Evolutionary conservation across 2,113 vertebrate species (phyloP).

Genomic region (Clarias magur): DNA sequence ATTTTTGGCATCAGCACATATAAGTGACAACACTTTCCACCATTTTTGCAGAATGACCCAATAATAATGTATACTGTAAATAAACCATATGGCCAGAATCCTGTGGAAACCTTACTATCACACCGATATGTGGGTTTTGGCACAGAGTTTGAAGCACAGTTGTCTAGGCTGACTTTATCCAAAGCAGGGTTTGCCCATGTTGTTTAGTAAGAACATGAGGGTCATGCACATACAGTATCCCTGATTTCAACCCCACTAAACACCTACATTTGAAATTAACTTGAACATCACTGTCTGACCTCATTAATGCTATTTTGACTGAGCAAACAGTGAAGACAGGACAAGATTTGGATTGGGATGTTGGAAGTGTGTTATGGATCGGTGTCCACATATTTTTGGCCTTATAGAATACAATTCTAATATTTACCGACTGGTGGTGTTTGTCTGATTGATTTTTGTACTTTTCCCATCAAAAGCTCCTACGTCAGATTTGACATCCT

Average conservation of each 20-base stretch:
- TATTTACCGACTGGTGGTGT: background rate
- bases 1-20: no score
- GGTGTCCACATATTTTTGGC: background rate
- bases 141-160: background rate
- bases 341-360: no score
- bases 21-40: no score
- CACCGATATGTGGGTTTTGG: background rate
- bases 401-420: background rate
- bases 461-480: constrained; percentile 69
- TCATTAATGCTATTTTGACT: background rate
- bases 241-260: background rate
- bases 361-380: background rate
- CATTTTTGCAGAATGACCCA: no score
- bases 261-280: background rate
- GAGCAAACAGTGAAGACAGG: background rate
- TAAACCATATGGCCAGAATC: background rate
- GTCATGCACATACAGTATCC: background rate
- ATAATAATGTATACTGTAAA: background rate
- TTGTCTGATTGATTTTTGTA: background rate
- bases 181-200: background rate
- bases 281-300: background rate
- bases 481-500: constrained; percentile 95
- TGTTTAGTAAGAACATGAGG: background rate
- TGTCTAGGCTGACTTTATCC: background rate
- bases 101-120: background rate